phyloP scores from a whole-genome alignment of 2,888 invertebrate species.

The Diloba caeruleocephala region DNA sequence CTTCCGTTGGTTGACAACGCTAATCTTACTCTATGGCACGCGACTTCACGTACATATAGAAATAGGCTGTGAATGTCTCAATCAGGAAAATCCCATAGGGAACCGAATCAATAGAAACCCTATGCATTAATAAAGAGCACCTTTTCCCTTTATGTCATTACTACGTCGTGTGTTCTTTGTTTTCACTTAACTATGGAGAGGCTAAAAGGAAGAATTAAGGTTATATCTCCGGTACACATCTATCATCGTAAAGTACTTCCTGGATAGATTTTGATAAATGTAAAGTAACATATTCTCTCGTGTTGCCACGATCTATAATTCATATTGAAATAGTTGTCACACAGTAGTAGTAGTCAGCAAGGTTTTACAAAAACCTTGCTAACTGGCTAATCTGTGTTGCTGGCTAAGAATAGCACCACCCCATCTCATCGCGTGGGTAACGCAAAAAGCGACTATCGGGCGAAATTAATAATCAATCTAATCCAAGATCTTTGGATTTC shows the following conservation, averaged over 20 bases:
- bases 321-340: too few relatives aligned
- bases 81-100: slow-evolving; percentile 9
- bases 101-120: too few relatives aligned
- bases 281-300: too few relatives aligned
- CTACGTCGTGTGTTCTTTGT: slow-evolving; percentile 9
- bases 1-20: not conserved
- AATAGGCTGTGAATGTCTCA: slow-evolving; percentile 2
- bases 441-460: too few relatives aligned
- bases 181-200: slow-evolving; percentile 24
- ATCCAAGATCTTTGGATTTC: too few relatives aligned
- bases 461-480: too few relatives aligned
- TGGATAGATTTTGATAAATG: not conserved
- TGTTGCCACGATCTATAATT: too few relatives aligned
- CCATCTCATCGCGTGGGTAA: too few relatives aligned
- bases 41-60: not conserved
- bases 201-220: slow-evolving; percentile 29
- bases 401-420: too few relatives aligned
- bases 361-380: too few relatives aligned
- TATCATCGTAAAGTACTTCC: slow-evolving; percentile 1
- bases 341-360: too few relatives aligned
- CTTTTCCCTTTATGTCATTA: slow-evolving; percentile 15
- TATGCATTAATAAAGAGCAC: slow-evolving; percentile 19
- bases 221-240: not conserved
- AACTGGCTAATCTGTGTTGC: too few relatives aligned
- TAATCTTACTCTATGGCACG: slow-evolving; percentile 1